Conservation (phyloP, 92 coral and sea anemone genomes). For the Umimayanthus kanabou region DNA sequence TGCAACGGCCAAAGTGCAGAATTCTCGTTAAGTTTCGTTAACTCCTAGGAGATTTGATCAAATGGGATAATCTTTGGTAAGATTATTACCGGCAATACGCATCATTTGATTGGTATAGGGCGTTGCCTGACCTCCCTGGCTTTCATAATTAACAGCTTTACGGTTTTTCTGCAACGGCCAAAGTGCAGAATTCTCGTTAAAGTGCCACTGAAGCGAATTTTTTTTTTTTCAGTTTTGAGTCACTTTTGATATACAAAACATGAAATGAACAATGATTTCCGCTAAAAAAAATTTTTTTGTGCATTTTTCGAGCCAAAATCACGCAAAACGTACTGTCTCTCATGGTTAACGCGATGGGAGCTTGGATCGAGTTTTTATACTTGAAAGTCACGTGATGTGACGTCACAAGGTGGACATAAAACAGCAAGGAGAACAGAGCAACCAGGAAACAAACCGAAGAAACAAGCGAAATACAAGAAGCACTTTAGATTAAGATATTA, state of each 20-base stretch:
- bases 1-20: too few relatives aligned
- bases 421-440: background rate
- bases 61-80: too few relatives aligned
- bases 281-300: background rate
- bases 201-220: background rate
- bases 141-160: too few relatives aligned
- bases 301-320: background rate
- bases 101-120: too few relatives aligned
- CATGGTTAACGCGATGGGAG: background rate
- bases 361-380: conserved; percentile 4
- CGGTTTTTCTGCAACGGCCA: too few relatives aligned
- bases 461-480: conserved; percentile 12
- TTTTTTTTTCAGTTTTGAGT: conserved; percentile 5
- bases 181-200: too few relatives aligned
- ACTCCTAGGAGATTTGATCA: too few relatives aligned
- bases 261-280: conserved; percentile 1
- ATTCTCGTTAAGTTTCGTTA: too few relatives aligned
- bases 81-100: too few relatives aligned
- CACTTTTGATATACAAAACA: background rate
- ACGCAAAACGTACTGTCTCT: background rate
- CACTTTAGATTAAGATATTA: background rate
- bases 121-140: too few relatives aligned
- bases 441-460: background rate
- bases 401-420: background rate
- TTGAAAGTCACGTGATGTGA: background rate